phyloP scores from a whole-genome alignment of 1,140 invertebrate species.

The Dreissena polymorpha region DNA sequence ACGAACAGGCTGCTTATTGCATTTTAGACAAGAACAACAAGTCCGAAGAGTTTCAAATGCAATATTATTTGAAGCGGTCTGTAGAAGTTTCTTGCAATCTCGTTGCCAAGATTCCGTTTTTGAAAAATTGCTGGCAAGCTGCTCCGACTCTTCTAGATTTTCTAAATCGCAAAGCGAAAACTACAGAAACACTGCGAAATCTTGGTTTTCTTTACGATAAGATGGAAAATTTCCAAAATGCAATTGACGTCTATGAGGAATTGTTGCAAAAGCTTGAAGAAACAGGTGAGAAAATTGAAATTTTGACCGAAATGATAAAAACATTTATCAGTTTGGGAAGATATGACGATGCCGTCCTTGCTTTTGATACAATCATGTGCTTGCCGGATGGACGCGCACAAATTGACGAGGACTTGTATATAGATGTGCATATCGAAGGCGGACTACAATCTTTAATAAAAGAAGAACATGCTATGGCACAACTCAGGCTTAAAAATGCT shows the following conservation, averaged over 20 bases:
- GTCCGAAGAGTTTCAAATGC: neutral
- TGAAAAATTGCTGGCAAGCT: conserved; percentile 28
- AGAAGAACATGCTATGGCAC: conserved; percentile 3
- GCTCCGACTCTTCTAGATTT: conserved; percentile 8
- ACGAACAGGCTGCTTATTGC: conserved; percentile 25
- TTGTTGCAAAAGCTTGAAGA: neutral
- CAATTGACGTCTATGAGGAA: neutral
- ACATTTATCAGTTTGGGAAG: neutral
- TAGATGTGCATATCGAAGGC: conserved; percentile 20
- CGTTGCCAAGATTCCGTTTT: conserved; percentile 28
- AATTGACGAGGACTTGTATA: conserved; percentile 11
- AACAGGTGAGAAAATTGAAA: conserved; percentile 1
- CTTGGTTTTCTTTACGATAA: conserved; percentile 18
- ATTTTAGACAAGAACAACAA: neutral
- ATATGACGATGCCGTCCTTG: conserved; percentile 27
- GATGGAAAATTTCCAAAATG: conserved; percentile 15
- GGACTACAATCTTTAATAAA: conserved; percentile 7
- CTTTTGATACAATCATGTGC: conserved; percentile 20
- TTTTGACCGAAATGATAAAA: conserved; percentile 7
- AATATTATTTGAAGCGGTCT: conserved; percentile 21
- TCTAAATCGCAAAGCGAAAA: conserved; percentile 5
- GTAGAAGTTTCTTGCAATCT: conserved; percentile 36
- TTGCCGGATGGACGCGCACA: neutral
- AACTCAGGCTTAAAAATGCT: conserved; percentile 27
- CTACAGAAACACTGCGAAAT: conserved; percentile 13